Percentiles rank a stretch among this genome's conserved stretches.
Conservation (phyloP, 2,113 vertebrate genomes). For the Ciconia stormi region DNA sequence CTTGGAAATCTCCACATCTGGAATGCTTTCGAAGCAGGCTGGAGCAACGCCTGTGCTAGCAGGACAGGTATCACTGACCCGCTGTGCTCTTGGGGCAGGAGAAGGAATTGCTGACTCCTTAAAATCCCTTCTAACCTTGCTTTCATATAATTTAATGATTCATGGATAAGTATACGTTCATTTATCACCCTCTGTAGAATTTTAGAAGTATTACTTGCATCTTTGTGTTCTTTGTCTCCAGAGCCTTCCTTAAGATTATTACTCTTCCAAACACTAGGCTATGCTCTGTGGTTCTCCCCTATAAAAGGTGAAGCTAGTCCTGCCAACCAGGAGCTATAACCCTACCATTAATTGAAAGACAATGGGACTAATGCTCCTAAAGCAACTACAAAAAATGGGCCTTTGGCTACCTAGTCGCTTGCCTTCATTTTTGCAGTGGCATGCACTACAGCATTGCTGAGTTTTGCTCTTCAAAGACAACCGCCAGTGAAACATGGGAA, state of each 20-base stretch:
- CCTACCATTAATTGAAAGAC: background rate
- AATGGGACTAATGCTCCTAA: background rate
- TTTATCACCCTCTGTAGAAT: background rate
- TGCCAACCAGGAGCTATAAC: background rate
- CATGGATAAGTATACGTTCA: background rate
- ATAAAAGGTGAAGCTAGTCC: background rate
- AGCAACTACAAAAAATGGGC: background rate
- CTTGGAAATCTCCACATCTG: background rate
- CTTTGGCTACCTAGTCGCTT: background rate
- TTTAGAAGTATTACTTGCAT: background rate
- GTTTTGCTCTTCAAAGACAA: background rate
- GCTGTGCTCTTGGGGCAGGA: background rate
- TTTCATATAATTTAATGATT: background rate
- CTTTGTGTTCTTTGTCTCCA: background rate
- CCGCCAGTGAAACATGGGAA: background rate
- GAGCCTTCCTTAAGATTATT: background rate
- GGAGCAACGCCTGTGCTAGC: background rate
- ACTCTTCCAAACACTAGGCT: background rate
- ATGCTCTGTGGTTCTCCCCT: background rate
- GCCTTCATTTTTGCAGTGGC: background rate
- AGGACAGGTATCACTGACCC: background rate
- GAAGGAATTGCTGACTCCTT: background rate
- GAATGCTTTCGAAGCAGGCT: background rate
- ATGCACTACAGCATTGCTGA: background rate
- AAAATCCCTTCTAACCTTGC: background rate